phyloP scores from a whole-genome alignment of 1,140 invertebrate species.

The Dendroctonus valens region DNA sequence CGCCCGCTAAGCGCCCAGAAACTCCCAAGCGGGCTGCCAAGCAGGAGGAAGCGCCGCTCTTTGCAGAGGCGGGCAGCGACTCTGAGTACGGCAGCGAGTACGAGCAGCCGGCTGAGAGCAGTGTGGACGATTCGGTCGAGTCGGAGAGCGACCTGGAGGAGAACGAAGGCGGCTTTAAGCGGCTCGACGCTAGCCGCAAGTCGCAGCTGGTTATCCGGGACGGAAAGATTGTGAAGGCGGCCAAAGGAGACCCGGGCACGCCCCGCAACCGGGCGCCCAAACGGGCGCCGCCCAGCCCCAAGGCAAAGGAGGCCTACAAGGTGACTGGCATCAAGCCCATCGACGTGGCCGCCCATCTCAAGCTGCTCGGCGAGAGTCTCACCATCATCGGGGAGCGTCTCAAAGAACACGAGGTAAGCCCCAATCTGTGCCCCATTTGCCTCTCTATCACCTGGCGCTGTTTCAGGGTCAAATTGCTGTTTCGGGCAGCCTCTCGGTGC shows the following conservation, averaged over 20 bases:
- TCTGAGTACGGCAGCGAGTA: conserved; percentile 50
- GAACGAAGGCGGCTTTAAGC: conserved; percentile 53
- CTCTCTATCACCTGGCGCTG: too few relatives aligned
- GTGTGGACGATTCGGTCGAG: conserved; percentile 50
- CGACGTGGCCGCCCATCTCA: conserved; percentile 90
- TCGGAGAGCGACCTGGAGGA: conserved; percentile 54
- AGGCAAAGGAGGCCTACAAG: conserved; percentile 56
- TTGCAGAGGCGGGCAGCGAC: conserved; percentile 33
- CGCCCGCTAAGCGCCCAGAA: conserved; percentile 50
- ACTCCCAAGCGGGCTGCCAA: conserved; percentile 34
- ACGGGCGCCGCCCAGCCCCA: conserved; percentile 53
- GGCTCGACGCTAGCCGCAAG: conserved; percentile 62
- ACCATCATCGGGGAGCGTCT: conserved; percentile 89
- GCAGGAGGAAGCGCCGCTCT: too few relatives aligned
- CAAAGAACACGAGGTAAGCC: conserved; percentile 81
- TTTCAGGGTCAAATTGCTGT: conserved; percentile 87
- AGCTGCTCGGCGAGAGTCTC: conserved; percentile 88
- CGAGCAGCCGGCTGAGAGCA: conserved; percentile 45
- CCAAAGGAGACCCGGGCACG: conserved; percentile 21
- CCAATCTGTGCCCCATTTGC: not conserved
- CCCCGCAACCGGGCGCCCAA: conserved; percentile 39
- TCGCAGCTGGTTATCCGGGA: conserved; percentile 73
- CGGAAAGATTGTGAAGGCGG: conserved; percentile 64
- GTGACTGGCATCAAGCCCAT: conserved; percentile 78
- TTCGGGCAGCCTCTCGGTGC: conserved; percentile 89